phyloP scores from a whole-genome alignment of 1,140 invertebrate genomes.

The Hyles vespertilio region DNA sequence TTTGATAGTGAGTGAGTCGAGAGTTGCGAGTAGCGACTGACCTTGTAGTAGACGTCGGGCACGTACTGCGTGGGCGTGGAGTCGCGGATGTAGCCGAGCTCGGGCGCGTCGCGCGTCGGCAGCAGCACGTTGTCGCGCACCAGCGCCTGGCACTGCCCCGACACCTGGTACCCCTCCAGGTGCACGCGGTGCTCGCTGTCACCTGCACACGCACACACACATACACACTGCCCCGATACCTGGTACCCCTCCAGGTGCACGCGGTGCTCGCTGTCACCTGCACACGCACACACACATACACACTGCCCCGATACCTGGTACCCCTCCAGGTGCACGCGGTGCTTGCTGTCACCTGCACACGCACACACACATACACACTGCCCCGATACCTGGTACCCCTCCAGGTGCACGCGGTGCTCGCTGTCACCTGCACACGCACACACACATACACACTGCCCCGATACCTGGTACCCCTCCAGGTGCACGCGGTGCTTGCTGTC shows the following conservation, averaged over 20 bases:
- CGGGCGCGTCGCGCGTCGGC: slow-evolving; percentile 97
- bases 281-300: too few relatives aligned
- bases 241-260: too few relatives aligned
- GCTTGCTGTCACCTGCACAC: too few relatives aligned
- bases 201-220: not conserved
- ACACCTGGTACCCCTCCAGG: slow-evolving; percentile 99
- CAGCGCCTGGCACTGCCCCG: slow-evolving; percentile 98
- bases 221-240: not conserved
- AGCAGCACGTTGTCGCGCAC: slow-evolving; percentile 95
- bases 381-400: too few relatives aligned
- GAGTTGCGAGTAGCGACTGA: slow-evolving; percentile 65
- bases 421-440: too few relatives aligned
- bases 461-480: too few relatives aligned
- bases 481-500: too few relatives aligned
- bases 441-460: too few relatives aligned
- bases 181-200: slow-evolving; percentile 91
- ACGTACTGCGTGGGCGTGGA: slow-evolving; percentile 96
- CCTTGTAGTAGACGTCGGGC: slow-evolving; percentile 99
- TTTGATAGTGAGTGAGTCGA: not conserved
- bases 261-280: too few relatives aligned
- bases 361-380: too few relatives aligned
- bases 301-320: not conserved
- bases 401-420: too few relatives aligned
- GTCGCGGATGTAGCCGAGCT: slow-evolving; percentile 96
- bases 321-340: too few relatives aligned